Evolutionary conservation across 2,113 vertebrate genomes (phyloP), one percentile per base, ranked within the genome.

Genomic region (Zosterops lateralis): DNA sequence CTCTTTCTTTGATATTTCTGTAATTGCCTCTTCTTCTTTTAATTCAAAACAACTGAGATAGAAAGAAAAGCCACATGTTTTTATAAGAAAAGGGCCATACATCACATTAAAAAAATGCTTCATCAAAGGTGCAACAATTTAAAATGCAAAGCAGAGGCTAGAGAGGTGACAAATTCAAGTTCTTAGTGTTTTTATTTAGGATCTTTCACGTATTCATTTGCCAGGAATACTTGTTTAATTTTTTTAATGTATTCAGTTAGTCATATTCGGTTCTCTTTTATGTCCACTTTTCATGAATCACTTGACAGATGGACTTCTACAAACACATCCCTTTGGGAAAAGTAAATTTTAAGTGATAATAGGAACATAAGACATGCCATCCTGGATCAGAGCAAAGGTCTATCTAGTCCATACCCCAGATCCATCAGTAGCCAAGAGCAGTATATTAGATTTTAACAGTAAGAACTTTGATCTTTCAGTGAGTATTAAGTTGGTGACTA

Each of bases 1-100:
- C 87, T 87, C 78, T 45, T 92, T 85, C 89, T 96, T 95, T 96
- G 92, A 95, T 93, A 96, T 73, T 89, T 45, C 91, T 80, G 71
- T 91, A 95, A 95, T 89, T 95, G 91, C 67, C 70, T 87, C 87
- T 72, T 89, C 91, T 95, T 71, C 77, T 94, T 92, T 92, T 95
- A 95, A 96, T 93, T 74, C 91, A 91, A 87, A 95, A 91, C 94
- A 96, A 93, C 84, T 92, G 93, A 93, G 92, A 83, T 42, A 87
- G 91, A 92, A 96, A 95, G 74, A 95, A 95, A 93, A 95, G 54
- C 38, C 91, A 92, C 89, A 92, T 85, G 89, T 92, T 93, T 93
- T 62, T 77, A 47, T 70, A 76, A 62, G 58, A 68, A 95, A 94
- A 93, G 42, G 76, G 54, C 70, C 85, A 73, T 51, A 62, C 44